A percentile compares a stretch with the other conserved stretches of the same genome.
Conservation (phyloP, 1,140 invertebrate species). For the Polyergus mexicanus region DNA sequence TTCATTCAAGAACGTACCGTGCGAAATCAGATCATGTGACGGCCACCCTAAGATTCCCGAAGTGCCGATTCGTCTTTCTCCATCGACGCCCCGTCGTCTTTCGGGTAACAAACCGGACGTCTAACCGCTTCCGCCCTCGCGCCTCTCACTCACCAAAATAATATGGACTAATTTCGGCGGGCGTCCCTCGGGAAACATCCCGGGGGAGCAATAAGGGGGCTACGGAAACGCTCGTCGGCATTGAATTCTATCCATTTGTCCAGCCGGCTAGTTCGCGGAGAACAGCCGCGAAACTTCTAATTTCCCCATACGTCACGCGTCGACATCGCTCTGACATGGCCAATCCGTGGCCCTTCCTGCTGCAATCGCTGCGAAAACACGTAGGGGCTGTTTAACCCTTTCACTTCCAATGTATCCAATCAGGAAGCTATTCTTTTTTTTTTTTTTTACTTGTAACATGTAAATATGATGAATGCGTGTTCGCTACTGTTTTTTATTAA, state of each 20-base stretch:
- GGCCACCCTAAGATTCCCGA: conserved; percentile 18
- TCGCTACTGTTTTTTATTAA: background rate
- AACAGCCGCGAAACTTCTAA: conserved; percentile 78
- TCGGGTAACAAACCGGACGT: conserved; percentile 58
- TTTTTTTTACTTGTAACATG: conserved; percentile 3
- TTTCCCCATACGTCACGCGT: conserved; percentile 77
- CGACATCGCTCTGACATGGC: conserved; percentile 33
- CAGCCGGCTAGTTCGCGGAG: conserved; percentile 57
- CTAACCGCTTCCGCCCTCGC: conserved; percentile 53
- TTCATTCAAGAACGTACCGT: background rate
- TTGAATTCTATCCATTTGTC: conserved; percentile 82
- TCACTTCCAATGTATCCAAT: background rate
- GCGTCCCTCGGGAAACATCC: conserved; percentile 77
- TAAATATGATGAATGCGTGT: background rate
- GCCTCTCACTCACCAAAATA: conserved; percentile 68
- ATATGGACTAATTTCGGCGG: conserved; percentile 84
- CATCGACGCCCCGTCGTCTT: conserved; percentile 56
- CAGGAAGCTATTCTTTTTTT: conserved; percentile 6
- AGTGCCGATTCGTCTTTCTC: conserved; percentile 60
- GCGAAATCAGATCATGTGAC: conserved; percentile 34
- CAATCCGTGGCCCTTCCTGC: conserved; percentile 50
- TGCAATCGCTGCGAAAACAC: conserved; percentile 48
- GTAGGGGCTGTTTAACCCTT: background rate
- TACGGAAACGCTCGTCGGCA: conserved; percentile 72
- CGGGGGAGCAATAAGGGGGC: conserved; percentile 80